These are phyloP conservation scores for Conus betulinus DNA, from an alignment of 1,140 invertebrate species.

Conservation along the genomic window DNA sequence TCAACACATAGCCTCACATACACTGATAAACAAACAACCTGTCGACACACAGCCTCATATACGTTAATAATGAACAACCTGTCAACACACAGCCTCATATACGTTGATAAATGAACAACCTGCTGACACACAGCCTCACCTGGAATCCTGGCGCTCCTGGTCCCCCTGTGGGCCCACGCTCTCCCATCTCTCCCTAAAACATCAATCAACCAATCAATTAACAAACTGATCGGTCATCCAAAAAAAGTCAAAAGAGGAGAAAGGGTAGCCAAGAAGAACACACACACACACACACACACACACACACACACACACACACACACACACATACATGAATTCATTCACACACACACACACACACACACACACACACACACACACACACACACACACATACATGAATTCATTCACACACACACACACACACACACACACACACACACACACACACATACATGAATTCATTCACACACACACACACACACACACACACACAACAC, in stretches of 20 bases:
- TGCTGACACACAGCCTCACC: constrained; percentile 36
- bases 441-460: constrained; percentile 5
- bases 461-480: not conserved
- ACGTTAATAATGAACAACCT: too few species aligned
- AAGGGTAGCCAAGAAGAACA: too few species aligned
- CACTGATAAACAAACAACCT: too few species aligned
- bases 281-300: not conserved
- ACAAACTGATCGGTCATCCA: too few species aligned
- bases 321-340: not conserved
- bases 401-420: too few species aligned
- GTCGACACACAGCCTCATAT: constrained; percentile 17
- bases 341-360: not conserved
- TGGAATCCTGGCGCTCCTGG: constrained; percentile 57
- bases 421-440: not conserved
- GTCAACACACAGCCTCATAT: constrained; percentile 6
- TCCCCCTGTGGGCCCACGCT: constrained; percentile 53
- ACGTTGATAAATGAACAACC: too few species aligned
- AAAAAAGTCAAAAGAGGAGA: too few species aligned
- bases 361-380: too few species aligned
- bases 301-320: not conserved
- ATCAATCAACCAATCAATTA: too few species aligned
- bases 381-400: too few species aligned
- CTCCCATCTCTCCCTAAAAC: constrained; percentile 64
- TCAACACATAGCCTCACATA: constrained; percentile 31
- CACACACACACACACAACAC: not conserved